Base-by-base conservation (phyloP, 2,888 invertebrate species). In the Diaphora mendica region DNA sequence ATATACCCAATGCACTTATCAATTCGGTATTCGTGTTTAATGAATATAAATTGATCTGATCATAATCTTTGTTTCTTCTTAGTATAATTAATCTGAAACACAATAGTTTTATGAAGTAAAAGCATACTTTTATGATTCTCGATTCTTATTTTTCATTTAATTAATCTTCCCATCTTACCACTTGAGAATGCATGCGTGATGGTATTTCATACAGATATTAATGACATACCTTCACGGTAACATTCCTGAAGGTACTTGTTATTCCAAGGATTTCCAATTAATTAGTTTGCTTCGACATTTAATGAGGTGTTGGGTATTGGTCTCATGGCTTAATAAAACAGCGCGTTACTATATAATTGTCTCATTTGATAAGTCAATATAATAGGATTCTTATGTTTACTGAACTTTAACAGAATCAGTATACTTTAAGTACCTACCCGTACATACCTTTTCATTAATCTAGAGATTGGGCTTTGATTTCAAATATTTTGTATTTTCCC, bases 191-290 rank as follows among this genome's bases (percentile, higher is more conserved):
- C n/a, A 67, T 67, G 44, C 75, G 62, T 68, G 74, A 68, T 68
- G 70, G 68, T 68, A 83, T 81, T 77, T 79, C 70, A 76, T 76
- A 74, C 67, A 76, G 35, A 81, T 79, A 71, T 70, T 75, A 83
- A 73, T 71, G 71, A 77, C 71, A 74, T 81, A 69, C 75, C 79
- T 26, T 68, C 66, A 77, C 75, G 75, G 66, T 68, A 55, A 55
- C 59, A 76, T 75, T 74, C 68, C 30, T 44, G 13, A 17, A 39
- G 64, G 62, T 78, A 72, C 73, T 73, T 64, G 66, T 69, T 64
- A 76, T 73, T 35, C 73, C 71, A 71, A 83, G 75, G 75, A 83
- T 77, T 79, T 79, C 59, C 71, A 75, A 83, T 74, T 74, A 78
- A 74, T 80, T 73, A 76, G 65, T 75, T 80, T 72, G 55, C 51